Evolutionary conservation across 1,140 invertebrate genomes (phyloP).

Genomic region (Archegozetes longisetosus): DNA sequence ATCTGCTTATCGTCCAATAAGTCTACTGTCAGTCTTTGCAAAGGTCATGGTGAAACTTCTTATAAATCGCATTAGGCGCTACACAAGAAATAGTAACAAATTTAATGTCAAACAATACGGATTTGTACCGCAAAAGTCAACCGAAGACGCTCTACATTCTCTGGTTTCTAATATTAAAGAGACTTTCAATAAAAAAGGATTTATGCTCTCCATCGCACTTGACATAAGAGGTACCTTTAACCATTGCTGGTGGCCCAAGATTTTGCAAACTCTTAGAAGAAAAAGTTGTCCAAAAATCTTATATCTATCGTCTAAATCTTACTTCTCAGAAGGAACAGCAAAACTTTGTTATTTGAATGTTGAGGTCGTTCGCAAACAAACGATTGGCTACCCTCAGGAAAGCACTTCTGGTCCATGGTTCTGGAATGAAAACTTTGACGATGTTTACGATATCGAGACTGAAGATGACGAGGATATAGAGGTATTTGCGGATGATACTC

Average conservation of each 20-base stretch:
- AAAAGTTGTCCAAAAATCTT: not conserved
- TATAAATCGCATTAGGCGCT: not conserved
- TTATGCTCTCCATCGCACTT: not conserved
- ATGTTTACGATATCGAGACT: too few relatives aligned
- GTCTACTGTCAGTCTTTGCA: conserved; percentile 11
- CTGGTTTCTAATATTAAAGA: not conserved
- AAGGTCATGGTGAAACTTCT: conserved; percentile 13
- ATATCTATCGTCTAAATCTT: not conserved
- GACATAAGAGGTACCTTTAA: conserved; percentile 1
- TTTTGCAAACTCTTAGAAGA: not conserved
- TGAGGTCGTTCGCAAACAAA: not conserved
- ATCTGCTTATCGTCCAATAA: conserved; percentile 8
- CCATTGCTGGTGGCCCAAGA: not conserved
- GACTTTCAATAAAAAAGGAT: not conserved
- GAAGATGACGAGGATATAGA: not conserved
- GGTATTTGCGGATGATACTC: not conserved
- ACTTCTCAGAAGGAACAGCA: not conserved
- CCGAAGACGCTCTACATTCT: not conserved
- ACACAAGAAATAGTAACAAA: not conserved
- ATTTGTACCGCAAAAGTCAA: conserved; percentile 2
- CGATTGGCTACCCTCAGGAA: conserved; percentile 8
- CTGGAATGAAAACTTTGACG: conserved; percentile 14
- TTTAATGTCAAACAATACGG: conserved; percentile 11
- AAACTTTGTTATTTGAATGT: not conserved
- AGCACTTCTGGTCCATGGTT: conserved; percentile 7